phyloP scores from a whole-genome alignment of 1,140 invertebrate genomes.

The Homalodisca vitripennis region DNA sequence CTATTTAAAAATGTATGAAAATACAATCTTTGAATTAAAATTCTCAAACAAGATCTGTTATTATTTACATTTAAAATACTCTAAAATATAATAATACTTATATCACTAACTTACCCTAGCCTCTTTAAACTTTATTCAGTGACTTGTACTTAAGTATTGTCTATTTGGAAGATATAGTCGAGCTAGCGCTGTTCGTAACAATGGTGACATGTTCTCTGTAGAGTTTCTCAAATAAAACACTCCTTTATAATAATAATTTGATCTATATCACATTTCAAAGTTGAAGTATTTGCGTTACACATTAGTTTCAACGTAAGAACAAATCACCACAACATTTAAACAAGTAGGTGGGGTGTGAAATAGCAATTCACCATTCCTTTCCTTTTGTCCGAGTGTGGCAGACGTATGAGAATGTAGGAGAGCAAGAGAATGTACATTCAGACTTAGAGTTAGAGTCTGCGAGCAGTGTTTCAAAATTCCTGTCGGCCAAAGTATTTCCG shows the following conservation, averaged over 20 bases:
- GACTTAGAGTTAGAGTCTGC: no score
- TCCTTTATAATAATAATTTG: no score
- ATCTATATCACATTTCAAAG: no score
- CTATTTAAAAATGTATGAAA: slow-evolving; percentile 27
- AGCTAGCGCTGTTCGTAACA: background rate
- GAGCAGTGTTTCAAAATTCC: no score
- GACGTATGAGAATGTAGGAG: no score
- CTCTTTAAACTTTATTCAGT: slow-evolving; percentile 9
- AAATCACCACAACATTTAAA: background rate
- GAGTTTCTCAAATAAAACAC: no score
- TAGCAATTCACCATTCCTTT: background rate
- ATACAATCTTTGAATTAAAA: slow-evolving; percentile 26
- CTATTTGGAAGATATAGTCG: slow-evolving; percentile 17
- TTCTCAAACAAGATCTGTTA: slow-evolving; percentile 13
- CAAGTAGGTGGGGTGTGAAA: no score
- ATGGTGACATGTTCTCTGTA: background rate
- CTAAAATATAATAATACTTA: slow-evolving; percentile 27
- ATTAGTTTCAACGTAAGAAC: background rate
- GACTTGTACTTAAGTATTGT: slow-evolving; percentile 23
- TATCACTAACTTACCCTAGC: slow-evolving; percentile 10
- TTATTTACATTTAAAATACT: slow-evolving; percentile 24
- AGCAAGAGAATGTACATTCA: no score
- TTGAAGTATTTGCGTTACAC: background rate
- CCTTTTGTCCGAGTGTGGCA: no score
- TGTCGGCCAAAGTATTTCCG: no score